Percentiles rank a stretch among this genome's conserved stretches.
Conservation (phyloP, 2,888 invertebrate genomes). For the Hetaerina titia region DNA sequence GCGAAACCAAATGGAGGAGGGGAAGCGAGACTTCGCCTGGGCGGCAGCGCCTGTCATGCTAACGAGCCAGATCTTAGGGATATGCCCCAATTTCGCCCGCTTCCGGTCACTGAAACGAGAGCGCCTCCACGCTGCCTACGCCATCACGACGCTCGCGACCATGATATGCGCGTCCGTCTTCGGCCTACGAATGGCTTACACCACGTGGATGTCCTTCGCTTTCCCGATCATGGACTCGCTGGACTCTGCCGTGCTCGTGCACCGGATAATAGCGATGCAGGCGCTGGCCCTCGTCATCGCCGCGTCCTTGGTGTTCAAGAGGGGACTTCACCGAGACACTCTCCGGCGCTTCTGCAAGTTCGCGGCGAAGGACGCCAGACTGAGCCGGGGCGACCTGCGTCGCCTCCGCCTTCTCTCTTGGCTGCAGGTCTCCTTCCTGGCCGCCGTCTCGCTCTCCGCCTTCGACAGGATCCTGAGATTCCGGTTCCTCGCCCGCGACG, state of each 20-base stretch:
- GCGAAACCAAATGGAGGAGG: neutral
- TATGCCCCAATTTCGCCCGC: neutral
- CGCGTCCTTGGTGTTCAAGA: neutral
- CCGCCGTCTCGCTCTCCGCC: neutral
- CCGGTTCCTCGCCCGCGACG: neutral
- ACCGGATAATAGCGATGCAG: neutral
- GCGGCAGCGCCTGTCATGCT: neutral
- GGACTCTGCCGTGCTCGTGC: neutral
- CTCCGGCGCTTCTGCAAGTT: neutral
- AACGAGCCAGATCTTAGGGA: neutral
- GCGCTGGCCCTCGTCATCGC: neutral
- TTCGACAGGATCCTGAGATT: neutral
- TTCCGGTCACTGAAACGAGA: neutral
- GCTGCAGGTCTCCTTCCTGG: neutral
- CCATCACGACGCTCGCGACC: neutral
- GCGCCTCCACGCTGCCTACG: neutral
- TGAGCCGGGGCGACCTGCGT: neutral
- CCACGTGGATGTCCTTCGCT: neutral
- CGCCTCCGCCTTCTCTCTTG: neutral
- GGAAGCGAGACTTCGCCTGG: neutral
- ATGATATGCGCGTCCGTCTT: neutral
- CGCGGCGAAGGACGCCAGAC: neutral
- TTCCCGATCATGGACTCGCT: neutral
- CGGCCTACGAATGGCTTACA: neutral
- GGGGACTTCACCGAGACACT: neutral